A percentile compares a stretch with the other conserved stretches of the same genome.
phyloP scores from a whole-genome alignment of 2,113 vertebrate species.

The Spheniscus mendiculus region DNA sequence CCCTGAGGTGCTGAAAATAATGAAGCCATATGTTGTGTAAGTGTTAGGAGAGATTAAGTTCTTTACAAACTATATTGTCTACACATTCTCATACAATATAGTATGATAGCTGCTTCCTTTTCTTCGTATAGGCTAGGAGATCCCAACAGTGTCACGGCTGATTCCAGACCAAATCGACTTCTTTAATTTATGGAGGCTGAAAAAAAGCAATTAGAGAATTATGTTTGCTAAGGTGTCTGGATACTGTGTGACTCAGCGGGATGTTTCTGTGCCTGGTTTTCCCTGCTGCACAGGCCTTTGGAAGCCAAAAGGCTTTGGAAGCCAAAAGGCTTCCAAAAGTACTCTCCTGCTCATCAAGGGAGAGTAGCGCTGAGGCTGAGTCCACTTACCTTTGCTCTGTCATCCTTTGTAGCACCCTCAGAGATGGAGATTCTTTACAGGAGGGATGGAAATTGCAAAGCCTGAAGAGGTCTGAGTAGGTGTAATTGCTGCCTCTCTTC shows the following conservation, averaged over 20 bases:
- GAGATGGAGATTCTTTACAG: background rate
- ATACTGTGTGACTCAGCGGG: background rate
- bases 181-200: background rate
- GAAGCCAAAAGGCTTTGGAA: background rate
- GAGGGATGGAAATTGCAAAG: background rate
- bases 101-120: background rate
- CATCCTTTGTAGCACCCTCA: background rate
- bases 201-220: background rate
- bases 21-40: background rate
- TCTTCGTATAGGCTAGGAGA: background rate
- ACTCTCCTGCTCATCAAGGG: background rate
- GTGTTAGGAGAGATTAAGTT: background rate
- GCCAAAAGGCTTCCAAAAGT: too few species aligned
- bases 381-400: background rate
- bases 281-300: background rate
- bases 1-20: background rate
- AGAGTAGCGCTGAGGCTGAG: background rate
- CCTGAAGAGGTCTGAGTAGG: background rate
- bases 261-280: background rate
- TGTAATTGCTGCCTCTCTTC: background rate
- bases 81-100: background rate
- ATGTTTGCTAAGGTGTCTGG: background rate
- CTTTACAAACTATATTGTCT: background rate
- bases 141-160: background rate
- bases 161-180: background rate